Conservation (phyloP, 2,797 vertebrate species). For the Falco biarmicus region DNA sequence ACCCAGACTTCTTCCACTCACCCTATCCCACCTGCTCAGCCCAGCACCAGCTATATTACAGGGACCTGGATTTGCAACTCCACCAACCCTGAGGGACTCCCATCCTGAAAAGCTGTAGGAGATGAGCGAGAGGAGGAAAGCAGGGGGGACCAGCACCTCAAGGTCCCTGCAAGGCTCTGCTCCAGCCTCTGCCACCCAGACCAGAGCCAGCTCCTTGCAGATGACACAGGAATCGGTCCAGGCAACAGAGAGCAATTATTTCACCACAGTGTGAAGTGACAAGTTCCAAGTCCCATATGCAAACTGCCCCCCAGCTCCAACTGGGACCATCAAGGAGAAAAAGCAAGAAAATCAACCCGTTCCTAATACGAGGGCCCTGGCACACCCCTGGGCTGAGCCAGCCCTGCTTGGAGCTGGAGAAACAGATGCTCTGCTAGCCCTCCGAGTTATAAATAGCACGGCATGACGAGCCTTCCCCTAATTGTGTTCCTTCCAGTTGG, state of each 20-base stretch:
- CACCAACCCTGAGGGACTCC: background rate
- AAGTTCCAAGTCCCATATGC: rapidly evolving
- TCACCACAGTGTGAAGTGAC: background rate
- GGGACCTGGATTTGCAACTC: background rate
- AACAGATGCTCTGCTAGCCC: background rate
- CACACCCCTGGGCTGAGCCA: background rate
- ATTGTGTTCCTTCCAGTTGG: background rate
- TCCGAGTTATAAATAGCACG: background rate
- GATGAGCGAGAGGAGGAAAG: background rate
- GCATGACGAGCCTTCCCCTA: background rate
- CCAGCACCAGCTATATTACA: background rate
- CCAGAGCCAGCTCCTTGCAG: background rate
- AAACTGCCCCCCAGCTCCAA: background rate
- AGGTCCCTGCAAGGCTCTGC: background rate
- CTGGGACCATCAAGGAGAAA: background rate
- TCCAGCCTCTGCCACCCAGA: background rate
- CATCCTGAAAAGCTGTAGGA: background rate
- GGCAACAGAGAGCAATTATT: background rate
- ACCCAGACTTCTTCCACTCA: background rate
- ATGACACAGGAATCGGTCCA: background rate
- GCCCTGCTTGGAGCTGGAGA: background rate
- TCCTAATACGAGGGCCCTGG: rapidly evolving
- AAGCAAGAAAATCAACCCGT: rapidly evolving
- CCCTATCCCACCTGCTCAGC: background rate
- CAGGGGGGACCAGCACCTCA: background rate